Conservation (phyloP, 2,797 vertebrate genomes). For the Etheostoma perlongum region DNA sequence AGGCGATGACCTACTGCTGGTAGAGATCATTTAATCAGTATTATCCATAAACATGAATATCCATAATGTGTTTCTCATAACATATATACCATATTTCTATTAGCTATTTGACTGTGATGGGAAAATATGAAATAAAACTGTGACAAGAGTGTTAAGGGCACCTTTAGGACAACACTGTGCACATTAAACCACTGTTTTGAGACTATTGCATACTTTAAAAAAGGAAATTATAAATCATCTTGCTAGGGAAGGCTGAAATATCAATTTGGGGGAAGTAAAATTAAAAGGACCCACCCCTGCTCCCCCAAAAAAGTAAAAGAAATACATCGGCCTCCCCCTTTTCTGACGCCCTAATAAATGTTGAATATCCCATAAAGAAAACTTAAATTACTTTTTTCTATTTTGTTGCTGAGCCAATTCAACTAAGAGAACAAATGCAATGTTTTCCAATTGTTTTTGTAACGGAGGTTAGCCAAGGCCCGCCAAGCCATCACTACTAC, state of each 20-base stretch:
- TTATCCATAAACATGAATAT: background rate
- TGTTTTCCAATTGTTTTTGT: background rate
- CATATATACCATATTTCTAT: too few relatives aligned
- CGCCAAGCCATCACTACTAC: background rate
- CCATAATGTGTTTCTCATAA: background rate
- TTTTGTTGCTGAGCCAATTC: background rate
- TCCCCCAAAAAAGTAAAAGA: background rate
- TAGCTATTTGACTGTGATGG: background rate
- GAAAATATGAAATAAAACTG: background rate
- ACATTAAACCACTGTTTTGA: background rate
- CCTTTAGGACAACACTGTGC: background rate
- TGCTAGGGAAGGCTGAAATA: background rate
- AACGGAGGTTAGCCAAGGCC: background rate
- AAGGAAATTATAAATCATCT: background rate
- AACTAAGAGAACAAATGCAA: conserved; percentile 17
- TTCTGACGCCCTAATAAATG: background rate
- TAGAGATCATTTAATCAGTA: background rate
- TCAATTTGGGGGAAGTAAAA: background rate
- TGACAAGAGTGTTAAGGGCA: background rate
- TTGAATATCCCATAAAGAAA: background rate
- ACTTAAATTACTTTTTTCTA: background rate
- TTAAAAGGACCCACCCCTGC: background rate
- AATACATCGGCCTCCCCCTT: background rate
- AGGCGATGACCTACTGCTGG: background rate
- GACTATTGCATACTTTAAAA: background rate